Conservation (phyloP, 2,888 invertebrate species). For the Pollenia griseotomentosa region DNA sequence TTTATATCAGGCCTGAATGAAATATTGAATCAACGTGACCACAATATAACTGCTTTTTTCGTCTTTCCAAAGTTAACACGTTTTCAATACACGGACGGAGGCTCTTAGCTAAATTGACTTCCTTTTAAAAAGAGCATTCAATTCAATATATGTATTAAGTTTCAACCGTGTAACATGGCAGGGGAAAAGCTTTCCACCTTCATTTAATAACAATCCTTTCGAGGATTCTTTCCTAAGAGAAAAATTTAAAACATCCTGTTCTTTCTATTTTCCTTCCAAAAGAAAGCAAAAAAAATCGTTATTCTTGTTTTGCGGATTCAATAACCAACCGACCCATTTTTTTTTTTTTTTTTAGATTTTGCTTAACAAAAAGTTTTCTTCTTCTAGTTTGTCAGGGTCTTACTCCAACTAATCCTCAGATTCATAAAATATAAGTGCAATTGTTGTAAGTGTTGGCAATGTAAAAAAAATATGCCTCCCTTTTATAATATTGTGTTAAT, state of each 20-base stretch:
- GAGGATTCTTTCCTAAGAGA: background rate
- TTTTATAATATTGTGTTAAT: slow-evolving; percentile 69
- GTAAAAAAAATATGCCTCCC: slow-evolving; percentile 26
- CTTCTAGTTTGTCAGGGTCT: background rate
- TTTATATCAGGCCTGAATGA: too few relatives aligned
- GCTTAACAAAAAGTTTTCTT: background rate
- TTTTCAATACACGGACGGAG: too few relatives aligned
- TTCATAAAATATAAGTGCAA: slow-evolving; percentile 34
- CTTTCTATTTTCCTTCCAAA: background rate
- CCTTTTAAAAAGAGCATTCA: too few relatives aligned
- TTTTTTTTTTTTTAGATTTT: slow-evolving; percentile 3
- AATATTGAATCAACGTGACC: too few relatives aligned
- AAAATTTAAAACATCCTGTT: slow-evolving; percentile 1
- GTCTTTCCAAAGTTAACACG: too few relatives aligned
- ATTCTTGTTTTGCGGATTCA: slow-evolving; percentile 22
- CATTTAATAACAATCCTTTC: too few relatives aligned
- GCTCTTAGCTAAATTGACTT: too few relatives aligned
- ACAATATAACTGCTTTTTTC: too few relatives aligned
- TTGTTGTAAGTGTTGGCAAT: slow-evolving; percentile 34
- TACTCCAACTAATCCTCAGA: background rate
- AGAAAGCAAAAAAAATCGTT: background rate
- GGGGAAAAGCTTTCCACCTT: too few relatives aligned
- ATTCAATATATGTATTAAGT: too few relatives aligned
- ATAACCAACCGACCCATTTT: background rate
- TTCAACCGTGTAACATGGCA: too few relatives aligned